These are phyloP conservation scores for Aricia agestis DNA, from an alignment of 1,140 invertebrate genomes.

Conservation along the genomic window DNA sequence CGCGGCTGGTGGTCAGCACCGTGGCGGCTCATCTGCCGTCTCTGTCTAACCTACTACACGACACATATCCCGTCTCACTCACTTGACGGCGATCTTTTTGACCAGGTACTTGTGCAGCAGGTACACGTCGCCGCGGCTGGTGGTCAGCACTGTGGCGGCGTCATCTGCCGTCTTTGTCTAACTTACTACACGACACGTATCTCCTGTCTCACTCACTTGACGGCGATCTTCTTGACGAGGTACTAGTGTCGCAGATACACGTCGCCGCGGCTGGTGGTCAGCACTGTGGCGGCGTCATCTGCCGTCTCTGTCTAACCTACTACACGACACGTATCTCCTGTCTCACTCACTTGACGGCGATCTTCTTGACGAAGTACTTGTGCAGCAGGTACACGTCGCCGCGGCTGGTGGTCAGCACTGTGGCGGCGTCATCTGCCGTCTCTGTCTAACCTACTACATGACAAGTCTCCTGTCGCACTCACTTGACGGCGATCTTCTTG, in stretches of 20 bases:
- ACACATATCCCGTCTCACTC: constrained; percentile 20
- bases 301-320: no score
- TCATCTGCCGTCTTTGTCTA: constrained; percentile 43
- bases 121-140: constrained; percentile 73
- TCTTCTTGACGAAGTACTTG: constrained; percentile 81
- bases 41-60: neutral
- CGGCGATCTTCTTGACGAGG: constrained; percentile 82
- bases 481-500: constrained; percentile 82
- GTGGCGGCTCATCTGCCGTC: constrained; percentile 77
- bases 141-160: constrained; percentile 82
- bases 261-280: constrained; percentile 79
- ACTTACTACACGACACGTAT: no score
- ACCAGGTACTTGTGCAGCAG: constrained; percentile 45
- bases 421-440: constrained; percentile 57
- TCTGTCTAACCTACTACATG: neutral
- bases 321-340: no score
- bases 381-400: constrained; percentile 61
- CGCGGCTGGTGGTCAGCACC: constrained; percentile 79
- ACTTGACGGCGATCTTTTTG: constrained; percentile 80
- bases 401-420: constrained; percentile 79
- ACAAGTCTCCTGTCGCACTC: constrained; percentile 20
- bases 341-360: constrained; percentile 72
- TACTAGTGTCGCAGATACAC: no score
- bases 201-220: constrained; percentile 33
- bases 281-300: constrained; percentile 80